Evolutionary conservation across 2,113 vertebrate genomes (phyloP).

Genomic region (Promerops cafer): DNA sequence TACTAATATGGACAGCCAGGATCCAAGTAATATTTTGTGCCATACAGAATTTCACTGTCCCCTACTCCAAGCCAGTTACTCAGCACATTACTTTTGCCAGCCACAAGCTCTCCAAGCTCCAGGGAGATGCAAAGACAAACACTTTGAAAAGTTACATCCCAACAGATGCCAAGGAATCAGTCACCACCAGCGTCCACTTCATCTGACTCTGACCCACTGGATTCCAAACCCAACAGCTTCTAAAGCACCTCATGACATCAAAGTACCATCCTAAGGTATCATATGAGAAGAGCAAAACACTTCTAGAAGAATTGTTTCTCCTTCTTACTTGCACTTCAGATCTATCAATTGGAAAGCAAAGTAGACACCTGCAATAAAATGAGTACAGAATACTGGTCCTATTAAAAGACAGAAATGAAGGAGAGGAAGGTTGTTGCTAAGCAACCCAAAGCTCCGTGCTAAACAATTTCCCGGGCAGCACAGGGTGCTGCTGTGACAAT

Average conservation of each 20-base stretch:
- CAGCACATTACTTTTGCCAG: neutral
- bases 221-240: neutral
- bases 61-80: neutral
- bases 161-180: accelerated
- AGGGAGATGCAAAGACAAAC: neutral
- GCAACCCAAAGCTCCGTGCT: neutral
- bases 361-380: neutral
- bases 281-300: neutral
- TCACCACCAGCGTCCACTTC: neutral
- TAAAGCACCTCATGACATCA: neutral
- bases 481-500: neutral
- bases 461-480: neutral
- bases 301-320: neutral
- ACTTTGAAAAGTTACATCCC: neutral
- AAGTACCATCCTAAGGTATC: accelerated
- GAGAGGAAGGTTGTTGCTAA: neutral
- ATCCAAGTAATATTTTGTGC: neutral
- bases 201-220: neutral
- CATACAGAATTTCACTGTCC: neutral
- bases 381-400: neutral
- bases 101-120: neutral
- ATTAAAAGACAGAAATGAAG: neutral
- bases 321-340: neutral
- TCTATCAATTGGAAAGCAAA: neutral
- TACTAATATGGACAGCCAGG: neutral